Evolutionary conservation across 1,140 invertebrate species (phyloP).

Genomic region (Ditylenchus dipsaci): DNA sequence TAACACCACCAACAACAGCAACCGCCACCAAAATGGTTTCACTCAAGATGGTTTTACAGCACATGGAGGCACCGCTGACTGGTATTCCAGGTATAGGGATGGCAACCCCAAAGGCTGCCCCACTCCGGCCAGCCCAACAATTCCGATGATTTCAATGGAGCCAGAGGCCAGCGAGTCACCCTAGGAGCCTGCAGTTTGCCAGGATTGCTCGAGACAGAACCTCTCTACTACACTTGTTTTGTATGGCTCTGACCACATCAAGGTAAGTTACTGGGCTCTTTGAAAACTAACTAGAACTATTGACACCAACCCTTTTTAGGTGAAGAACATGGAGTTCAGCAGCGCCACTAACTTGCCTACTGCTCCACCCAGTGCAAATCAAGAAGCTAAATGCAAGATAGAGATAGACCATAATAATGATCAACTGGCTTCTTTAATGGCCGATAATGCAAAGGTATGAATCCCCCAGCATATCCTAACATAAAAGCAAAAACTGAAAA

Average conservation of each 20-base stretch:
- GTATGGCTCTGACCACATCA: background rate
- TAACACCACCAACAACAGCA: background rate
- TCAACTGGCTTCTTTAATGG: no score
- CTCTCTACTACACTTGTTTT: background rate
- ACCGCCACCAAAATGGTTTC: background rate
- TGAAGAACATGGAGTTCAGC: background rate
- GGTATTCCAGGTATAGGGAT: background rate
- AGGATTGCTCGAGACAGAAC: background rate
- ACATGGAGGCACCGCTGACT: background rate
- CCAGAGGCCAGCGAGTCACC: background rate
- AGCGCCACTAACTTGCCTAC: background rate
- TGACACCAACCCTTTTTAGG: no score
- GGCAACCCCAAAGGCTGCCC: no score
- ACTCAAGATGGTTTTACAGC: background rate
- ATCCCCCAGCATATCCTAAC: no score
- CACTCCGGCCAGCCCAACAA: no score
- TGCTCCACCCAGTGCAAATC: background rate
- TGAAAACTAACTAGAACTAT: no score
- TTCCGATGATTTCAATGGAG: no score
- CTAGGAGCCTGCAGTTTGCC: background rate
- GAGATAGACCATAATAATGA: no score
- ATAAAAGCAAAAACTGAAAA: no score
- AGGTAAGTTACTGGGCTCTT: no score
- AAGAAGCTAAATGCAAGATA: no score
- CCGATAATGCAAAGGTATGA: no score